Percentiles rank a stretch among this genome's conserved stretches.
Evolutionary conservation across 2,888 invertebrate genomes (phyloP).

Genomic region (Coenonympha glycerion): DNA sequence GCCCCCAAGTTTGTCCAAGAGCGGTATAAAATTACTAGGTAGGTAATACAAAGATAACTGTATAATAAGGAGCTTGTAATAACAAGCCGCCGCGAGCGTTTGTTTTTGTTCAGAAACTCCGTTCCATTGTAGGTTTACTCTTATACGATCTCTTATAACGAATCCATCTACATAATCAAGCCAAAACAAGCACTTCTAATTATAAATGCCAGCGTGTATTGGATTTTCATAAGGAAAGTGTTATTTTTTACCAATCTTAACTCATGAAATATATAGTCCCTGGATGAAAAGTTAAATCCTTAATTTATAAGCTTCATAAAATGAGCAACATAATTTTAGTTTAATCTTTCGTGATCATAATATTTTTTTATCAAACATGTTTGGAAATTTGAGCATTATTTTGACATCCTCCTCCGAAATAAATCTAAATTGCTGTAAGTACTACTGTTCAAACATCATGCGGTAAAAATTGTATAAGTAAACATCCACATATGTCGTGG

Average conservation of each 20-base stretch:
- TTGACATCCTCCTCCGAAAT: no score
- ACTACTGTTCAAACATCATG: no score
- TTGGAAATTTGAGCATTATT: no score
- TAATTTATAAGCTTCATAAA: no score
- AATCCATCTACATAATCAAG: slow-evolving; percentile 24
- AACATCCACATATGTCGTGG: no score
- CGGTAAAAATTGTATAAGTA: no score
- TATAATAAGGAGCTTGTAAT: slow-evolving; percentile 48
- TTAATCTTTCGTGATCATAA: no score
- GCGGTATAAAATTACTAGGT: slow-evolving; percentile 48
- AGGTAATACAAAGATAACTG: slow-evolving; percentile 34
- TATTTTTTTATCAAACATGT: no score
- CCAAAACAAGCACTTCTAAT: slow-evolving; percentile 21
- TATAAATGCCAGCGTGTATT: slow-evolving; percentile 23
- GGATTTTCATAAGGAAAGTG: slow-evolving; percentile 25
- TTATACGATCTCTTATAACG: slow-evolving; percentile 18
- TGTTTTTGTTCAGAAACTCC: slow-evolving; percentile 51
- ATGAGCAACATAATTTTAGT: no score
- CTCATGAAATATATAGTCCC: slow-evolving; percentile 1
- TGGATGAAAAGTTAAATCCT: background rate
- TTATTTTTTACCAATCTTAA: slow-evolving; percentile 16
- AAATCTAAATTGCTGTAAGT: no score
- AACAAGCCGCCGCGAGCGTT: slow-evolving; percentile 52
- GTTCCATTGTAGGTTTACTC: slow-evolving; percentile 22
- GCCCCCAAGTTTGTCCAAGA: slow-evolving; percentile 39